Percentiles rank a stretch among this genome's conserved stretches.
Evolutionary conservation across 1,140 invertebrate species (phyloP).

Genomic region (Aphidius ervi): DNA sequence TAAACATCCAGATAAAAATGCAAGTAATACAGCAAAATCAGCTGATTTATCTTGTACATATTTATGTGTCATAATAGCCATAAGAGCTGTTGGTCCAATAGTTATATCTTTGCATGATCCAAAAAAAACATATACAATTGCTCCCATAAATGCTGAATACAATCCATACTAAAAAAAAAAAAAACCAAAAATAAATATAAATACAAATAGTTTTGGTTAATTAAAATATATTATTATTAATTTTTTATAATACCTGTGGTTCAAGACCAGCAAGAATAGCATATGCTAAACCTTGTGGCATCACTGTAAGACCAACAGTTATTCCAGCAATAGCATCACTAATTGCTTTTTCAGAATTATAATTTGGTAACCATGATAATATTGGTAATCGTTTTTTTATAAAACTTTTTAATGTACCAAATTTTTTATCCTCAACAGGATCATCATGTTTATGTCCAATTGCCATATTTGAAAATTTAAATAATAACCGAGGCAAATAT

Average conservation of each 20-base stretch:
- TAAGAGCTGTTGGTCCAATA: slow-evolving; percentile 79
- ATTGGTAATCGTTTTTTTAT: slow-evolving; percentile 57
- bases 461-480: slow-evolving; percentile 7
- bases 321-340: slow-evolving; percentile 77
- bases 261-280: slow-evolving; percentile 77
- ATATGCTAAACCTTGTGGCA: slow-evolving; percentile 85
- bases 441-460: slow-evolving; percentile 15
- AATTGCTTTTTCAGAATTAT: slow-evolving; percentile 66
- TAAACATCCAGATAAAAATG: slow-evolving; percentile 77
- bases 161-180: slow-evolving; percentile 78
- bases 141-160: slow-evolving; percentile 89
- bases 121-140: slow-evolving; percentile 85
- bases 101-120: slow-evolving; percentile 90
- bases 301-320: slow-evolving; percentile 82
- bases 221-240: slow-evolving; percentile 3
- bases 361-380: slow-evolving; percentile 66
- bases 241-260: slow-evolving; percentile 62
- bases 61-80: slow-evolving; percentile 78
- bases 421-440: background rate
- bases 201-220: background rate
- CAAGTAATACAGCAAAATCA: slow-evolving; percentile 79
- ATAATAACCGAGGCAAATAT: background rate
- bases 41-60: slow-evolving; percentile 64
- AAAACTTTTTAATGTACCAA: slow-evolving; percentile 26
- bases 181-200: slow-evolving; percentile 44